Evolutionary conservation across 1,140 invertebrate species (phyloP), one percentile per base, ranked within the genome.

Genomic region (Drosophila bocki): DNA sequence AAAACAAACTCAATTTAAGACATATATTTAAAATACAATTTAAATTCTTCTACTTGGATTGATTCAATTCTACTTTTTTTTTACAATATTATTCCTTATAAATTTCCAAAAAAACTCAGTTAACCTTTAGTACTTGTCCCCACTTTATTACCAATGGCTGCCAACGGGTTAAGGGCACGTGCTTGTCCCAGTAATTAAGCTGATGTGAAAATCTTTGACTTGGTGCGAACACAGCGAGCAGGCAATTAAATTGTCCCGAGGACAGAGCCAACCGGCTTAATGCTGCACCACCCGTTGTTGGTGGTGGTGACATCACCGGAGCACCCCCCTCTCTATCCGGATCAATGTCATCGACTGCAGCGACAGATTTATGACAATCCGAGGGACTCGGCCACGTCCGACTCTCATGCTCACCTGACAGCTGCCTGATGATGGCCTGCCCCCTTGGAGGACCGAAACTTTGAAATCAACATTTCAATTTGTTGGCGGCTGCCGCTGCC

Each of bases 391-490:
- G 56, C 51, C 54, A 41, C 58, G 22, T 47, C 68, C 44, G 54
- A 62, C 44, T 41, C 48, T 80, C 60, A 57, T 54, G 44, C 75
- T 85, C 78, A 88, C 85, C 85, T 88, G 85, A 71, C 85, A 81
- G 67, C 72, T 74, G 47, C 22, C 45, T 29, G 84, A 44, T 39
- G 67, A 48, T 26, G 61, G 59, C 47, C 58, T 60, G 57, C 53
- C 35, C 48, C 53, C 51, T 26, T 63, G 67, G 54, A 71, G 69
- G 13, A 12, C 51, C 79, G 71, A 83, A 64, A 74, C 77, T 83
- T 90, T 84, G 84, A 81, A 90, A 88, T 88, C 79, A 81, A 87
- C 74, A 87, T 87, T 81, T 87, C 85, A 87, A 87, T 90, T 90
- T 84, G 81, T 78, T 90, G 83, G 39, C 74, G 68, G 58, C 57